Base-by-base conservation (phyloP, 30 jellyfish, hydroid and myxozoan genomes). In the Hydractinia echinata region DNA sequence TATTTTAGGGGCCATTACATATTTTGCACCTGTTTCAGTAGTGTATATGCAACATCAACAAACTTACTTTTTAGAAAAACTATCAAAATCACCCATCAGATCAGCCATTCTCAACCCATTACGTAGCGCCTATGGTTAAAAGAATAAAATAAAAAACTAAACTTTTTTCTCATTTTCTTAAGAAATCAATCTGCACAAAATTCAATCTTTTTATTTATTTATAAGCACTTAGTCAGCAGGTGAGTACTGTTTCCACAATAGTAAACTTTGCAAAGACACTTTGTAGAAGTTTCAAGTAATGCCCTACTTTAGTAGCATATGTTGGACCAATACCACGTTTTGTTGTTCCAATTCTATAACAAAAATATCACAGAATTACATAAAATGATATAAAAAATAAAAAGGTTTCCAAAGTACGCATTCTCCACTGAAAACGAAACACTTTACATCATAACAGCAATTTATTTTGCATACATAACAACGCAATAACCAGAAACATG, bases 241-340 rank as follows among this genome's bases (percentile, higher is more conserved):
- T 66, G 4, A 66, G 21, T 0, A 66, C 44, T 30, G n/a, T 30
- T 30, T 30, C 44, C 44, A 30, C 44, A 30, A 30, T 30, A 30
- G 2, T 30, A 30, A 30, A 1, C 9, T 8, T 64, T 64, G 10
- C 19, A 64, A 64, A 13, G 0, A 7, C 60, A 72, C n/a, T n/a
- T n/a, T n/a, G n/a, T n/a, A n/a, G n/a, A n/a, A n/a, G n/a, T n/a
- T n/a, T n/a, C n/a, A n/a, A n/a, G n/a, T n/a, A 68, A 55, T 0
- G n/a, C 79, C 91, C 77, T 55, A 89, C 99, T 89, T 95, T 95
- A 16, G 99, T 88, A 4, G 97, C 94, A 83, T 95, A 95, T 1
- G 97, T 83, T 49, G 99, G 99, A 10, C 99, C 99, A 58, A 95
- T 95, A 10, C 99, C 99, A 55, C 97, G 82, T 61, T 89, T 89